These are phyloP conservation scores for Callospermophilus lateralis DNA, from an alignment of 2,113 vertebrate genomes.

Conservation along the genomic window DNA sequence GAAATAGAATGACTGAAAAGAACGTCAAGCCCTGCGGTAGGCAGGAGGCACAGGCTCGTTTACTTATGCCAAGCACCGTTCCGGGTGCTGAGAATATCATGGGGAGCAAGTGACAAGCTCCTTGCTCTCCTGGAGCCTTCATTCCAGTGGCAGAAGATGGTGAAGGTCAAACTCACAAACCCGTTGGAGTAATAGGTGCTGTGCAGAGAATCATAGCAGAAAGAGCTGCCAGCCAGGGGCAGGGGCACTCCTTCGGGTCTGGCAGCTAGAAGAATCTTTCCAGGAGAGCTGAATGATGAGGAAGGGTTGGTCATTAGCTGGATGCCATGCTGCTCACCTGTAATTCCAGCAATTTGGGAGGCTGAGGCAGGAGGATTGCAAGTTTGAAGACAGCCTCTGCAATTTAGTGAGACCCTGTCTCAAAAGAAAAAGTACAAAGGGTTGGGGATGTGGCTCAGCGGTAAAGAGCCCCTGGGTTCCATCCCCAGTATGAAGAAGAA, in stretches of 20 bases:
- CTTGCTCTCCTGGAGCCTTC: background rate
- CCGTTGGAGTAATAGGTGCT: fast-evolving
- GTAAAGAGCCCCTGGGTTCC: too few relatives aligned
- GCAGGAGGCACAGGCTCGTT: background rate
- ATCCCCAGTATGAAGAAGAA: too few relatives aligned
- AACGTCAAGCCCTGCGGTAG: too few relatives aligned
- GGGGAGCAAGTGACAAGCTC: background rate
- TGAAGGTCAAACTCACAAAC: background rate
- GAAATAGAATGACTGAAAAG: background rate
- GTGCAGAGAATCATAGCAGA: background rate
- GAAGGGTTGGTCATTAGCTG: background rate
- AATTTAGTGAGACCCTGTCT: too few relatives aligned
- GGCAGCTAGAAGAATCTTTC: background rate
- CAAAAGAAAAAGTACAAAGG: too few relatives aligned
- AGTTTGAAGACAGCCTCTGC: too few relatives aligned
- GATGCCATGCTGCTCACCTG: too few relatives aligned
- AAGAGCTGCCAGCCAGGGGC: background rate
- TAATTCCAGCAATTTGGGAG: too few relatives aligned
- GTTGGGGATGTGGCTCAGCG: too few relatives aligned
- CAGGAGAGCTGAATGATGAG: background rate
- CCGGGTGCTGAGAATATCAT: background rate
- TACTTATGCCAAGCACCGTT: background rate
- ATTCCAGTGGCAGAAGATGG: background rate
- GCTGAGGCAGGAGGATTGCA: too few relatives aligned
- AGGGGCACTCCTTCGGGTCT: background rate